A percentile compares a stretch with the other conserved stretches of the same genome.
These are phyloP conservation scores for Pygmarrhopalites habei DNA, from an alignment of 1,140 invertebrate genomes.

Conservation along the genomic window DNA sequence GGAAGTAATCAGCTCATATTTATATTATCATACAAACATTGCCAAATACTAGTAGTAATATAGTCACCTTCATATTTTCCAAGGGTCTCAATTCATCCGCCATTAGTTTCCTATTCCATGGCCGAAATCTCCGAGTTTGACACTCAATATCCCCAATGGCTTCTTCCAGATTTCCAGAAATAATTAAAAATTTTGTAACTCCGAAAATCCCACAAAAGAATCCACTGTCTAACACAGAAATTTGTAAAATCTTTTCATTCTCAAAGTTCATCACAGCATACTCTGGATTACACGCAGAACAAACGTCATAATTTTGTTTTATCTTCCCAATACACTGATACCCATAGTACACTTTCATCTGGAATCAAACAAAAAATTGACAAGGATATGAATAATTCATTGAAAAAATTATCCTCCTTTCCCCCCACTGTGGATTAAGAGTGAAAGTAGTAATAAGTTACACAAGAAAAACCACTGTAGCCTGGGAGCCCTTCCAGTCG, in stretches of 20 bases:
- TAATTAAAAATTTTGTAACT: slow-evolving; percentile 1
- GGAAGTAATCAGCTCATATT: too few relatives aligned
- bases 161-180: not conserved
- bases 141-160: slow-evolving; percentile 1
- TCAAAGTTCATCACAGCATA: not conserved
- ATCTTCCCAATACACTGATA: not conserved
- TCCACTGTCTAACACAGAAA: slow-evolving; percentile 2
- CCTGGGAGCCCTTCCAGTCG: not conserved
- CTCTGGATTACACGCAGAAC: slow-evolving; percentile 4
- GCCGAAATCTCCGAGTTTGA: not conserved
- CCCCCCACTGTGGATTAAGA: too few relatives aligned
- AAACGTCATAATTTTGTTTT: not conserved
- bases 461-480: slow-evolving; percentile 5
- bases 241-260: not conserved
- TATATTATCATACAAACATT: too few relatives aligned
- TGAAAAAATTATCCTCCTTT: not conserved
- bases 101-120: not conserved
- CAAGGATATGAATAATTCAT: not conserved
- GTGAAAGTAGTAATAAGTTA: not conserved
- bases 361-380: not conserved
- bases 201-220: slow-evolving; percentile 12
- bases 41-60: too few relatives aligned
- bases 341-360: not conserved
- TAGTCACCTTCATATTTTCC: too few relatives aligned
- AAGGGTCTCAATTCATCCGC: not conserved